Conservation (phyloP, 2,113 vertebrate genomes). For the Nestor notabilis region DNA sequence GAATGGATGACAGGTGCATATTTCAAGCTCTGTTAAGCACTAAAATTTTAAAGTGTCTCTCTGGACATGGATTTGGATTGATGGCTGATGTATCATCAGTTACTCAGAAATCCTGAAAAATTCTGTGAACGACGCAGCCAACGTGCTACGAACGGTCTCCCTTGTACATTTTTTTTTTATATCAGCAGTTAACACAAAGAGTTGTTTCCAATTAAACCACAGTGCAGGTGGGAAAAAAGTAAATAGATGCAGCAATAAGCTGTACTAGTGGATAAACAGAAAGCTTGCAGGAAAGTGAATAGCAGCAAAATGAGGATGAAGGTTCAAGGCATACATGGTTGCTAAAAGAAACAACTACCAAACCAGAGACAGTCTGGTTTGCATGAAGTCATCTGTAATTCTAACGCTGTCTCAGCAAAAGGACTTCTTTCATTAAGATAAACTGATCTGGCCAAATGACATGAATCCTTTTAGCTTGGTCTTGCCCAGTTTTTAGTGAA, state of each 20-base stretch:
- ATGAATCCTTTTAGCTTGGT: background rate
- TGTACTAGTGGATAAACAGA: background rate
- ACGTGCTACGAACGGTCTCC: background rate
- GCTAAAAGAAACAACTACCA: background rate
- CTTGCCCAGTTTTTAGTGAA: slow-evolving; percentile 6
- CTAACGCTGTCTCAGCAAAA: background rate
- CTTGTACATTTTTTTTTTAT: background rate
- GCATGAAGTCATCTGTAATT: background rate
- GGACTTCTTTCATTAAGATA: background rate
- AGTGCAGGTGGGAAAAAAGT: background rate
- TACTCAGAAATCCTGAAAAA: slow-evolving; percentile 44
- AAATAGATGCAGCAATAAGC: background rate
- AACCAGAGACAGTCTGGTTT: background rate
- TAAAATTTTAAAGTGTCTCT: slow-evolving; percentile 70
- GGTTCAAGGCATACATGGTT: background rate
- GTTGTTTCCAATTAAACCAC: slow-evolving; percentile 19
- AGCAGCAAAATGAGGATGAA: background rate
- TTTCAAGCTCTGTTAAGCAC: slow-evolving; percentile 75
- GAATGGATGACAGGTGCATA: slow-evolving; percentile 65
- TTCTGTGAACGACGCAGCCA: slow-evolving; percentile 23
- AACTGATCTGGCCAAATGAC: background rate
- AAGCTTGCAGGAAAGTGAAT: background rate
- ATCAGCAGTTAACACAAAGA: background rate
- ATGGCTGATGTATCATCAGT: slow-evolving; percentile 19
- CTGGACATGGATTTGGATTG: slow-evolving; percentile 51